Evolutionary conservation across 2,113 vertebrate species (phyloP).

Genomic region (Picathartes gymnocephalus): DNA sequence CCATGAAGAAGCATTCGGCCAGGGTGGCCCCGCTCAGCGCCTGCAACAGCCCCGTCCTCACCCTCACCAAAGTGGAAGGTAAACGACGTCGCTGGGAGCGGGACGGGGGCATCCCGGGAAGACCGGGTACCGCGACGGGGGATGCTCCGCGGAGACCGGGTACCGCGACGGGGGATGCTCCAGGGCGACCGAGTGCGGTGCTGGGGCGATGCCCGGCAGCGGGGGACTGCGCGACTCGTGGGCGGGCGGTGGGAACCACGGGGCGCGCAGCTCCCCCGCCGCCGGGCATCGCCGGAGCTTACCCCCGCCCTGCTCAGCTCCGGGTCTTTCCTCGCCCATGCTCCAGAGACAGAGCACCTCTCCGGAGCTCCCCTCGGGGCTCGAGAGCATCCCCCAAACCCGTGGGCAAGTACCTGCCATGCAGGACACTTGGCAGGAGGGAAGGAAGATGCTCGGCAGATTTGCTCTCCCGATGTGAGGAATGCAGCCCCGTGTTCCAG

Average conservation of each 20-base stretch:
- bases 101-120: background rate
- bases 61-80: constrained; percentile 98
- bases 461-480: background rate
- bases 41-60: constrained; percentile 95
- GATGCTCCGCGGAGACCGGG: background rate
- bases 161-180: background rate
- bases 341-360: background rate
- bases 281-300: background rate
- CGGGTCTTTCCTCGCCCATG: background rate
- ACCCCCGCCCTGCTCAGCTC: background rate
- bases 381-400: background rate
- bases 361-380: background rate
- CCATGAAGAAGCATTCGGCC: constrained; percentile 96
- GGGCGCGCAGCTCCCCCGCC: background rate
- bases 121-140: background rate
- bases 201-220: background rate
- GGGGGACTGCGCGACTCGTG: background rate
- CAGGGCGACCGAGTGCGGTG: background rate
- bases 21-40: constrained; percentile 94
- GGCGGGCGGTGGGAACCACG: background rate
- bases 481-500: rapidly evolving
- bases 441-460: background rate
- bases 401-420: background rate
- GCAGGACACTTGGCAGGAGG: background rate
- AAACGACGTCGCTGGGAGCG: constrained; percentile 24